Evolutionary conservation across 2,113 vertebrate genomes (phyloP).

Genomic region (Trogon melanurus): DNA sequence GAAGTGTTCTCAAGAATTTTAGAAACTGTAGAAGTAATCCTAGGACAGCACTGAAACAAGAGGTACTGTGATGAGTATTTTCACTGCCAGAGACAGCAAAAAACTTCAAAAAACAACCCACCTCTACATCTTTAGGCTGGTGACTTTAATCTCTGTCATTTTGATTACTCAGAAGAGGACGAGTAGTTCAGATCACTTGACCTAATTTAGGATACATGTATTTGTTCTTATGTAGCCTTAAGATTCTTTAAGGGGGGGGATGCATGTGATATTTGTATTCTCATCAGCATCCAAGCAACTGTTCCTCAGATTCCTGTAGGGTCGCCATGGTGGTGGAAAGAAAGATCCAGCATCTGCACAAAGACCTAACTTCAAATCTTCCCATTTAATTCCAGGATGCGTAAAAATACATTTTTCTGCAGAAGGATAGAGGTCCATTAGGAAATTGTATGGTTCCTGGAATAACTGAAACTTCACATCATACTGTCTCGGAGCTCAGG

Average conservation of each 20-base stretch:
- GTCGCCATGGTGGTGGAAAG: not conserved
- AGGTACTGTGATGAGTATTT: not conserved
- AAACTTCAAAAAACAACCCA: not conserved
- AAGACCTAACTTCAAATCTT: not conserved
- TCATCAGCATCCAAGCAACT: not conserved
- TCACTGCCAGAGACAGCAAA: not conserved
- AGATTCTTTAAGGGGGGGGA: not conserved
- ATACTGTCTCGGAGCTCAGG: not conserved
- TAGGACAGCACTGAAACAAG: not conserved
- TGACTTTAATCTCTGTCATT: not conserved
- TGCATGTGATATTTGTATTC: accelerated
- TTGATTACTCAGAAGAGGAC: not conserved
- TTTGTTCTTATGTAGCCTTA: not conserved
- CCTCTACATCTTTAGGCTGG: not conserved
- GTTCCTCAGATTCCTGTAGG: not conserved
- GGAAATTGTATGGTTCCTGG: not conserved
- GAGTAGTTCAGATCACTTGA: not conserved
- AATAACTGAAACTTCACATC: not conserved
- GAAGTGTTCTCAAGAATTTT: not conserved
- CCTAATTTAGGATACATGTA: not conserved
- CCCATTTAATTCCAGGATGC: not conserved
- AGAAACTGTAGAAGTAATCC: not conserved
- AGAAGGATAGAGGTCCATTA: not conserved
- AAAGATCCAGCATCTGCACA: not conserved
- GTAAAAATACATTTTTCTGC: not conserved